Evolutionary conservation across 2,888 invertebrate genomes (phyloP).

Genomic region (Graphium colonna): DNA sequence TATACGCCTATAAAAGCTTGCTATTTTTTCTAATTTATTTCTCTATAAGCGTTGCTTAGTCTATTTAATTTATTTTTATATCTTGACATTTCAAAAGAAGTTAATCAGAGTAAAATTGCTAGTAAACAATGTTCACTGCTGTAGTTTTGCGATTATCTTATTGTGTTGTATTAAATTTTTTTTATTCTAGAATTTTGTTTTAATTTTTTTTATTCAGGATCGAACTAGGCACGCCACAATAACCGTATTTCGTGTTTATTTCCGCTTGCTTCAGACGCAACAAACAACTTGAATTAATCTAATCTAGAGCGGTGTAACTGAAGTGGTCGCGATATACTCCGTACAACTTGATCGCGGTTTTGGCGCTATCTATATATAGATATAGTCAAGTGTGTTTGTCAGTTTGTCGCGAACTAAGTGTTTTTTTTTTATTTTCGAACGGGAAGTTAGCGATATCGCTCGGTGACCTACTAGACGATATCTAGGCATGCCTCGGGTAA

Average conservation of each 20-base stretch:
- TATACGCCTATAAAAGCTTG: too few species aligned
- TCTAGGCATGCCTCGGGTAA: background rate
- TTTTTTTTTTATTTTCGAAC: slow-evolving; percentile 6
- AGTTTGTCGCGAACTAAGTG: background rate
- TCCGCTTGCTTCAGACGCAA: background rate
- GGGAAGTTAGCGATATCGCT: slow-evolving; percentile 18
- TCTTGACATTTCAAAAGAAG: too few species aligned
- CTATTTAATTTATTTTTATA: too few species aligned
- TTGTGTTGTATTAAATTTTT: too few species aligned
- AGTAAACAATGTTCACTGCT: too few species aligned
- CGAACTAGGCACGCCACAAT: background rate
- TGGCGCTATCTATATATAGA: slow-evolving; percentile 10
- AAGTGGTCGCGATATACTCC: slow-evolving; percentile 15
- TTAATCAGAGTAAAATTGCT: too few species aligned
- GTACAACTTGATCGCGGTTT: background rate
- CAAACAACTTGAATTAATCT: background rate
- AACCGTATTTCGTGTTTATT: background rate
- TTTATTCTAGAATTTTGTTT: too few species aligned
- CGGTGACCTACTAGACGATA: slow-evolving; percentile 7
- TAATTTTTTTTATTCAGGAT: background rate
- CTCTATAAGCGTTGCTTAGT: too few species aligned
- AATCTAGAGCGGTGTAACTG: slow-evolving; percentile 7
- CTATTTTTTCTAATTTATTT: too few species aligned
- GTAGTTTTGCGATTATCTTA: too few species aligned
- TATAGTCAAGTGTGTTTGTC: slow-evolving; percentile 18